Percentiles rank a stretch among this genome's conserved stretches.
Conservation (phyloP, 2,113 vertebrate genomes). For the Pica pica region DNA sequence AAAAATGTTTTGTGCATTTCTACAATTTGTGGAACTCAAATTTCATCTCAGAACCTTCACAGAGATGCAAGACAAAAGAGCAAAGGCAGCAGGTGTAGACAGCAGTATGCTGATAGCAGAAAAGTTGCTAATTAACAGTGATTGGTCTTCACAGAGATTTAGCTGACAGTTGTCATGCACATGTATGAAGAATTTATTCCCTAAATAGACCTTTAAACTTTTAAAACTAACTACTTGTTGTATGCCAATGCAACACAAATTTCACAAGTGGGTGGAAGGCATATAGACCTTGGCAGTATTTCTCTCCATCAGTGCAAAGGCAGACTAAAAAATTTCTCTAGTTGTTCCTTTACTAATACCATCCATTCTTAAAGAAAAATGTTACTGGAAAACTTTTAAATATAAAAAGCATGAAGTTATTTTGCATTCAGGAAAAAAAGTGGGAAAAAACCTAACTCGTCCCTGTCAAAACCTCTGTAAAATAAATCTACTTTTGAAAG, state of each 20-base stretch:
- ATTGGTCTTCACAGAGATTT: not conserved
- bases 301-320: not conserved
- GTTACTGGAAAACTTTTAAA: not conserved
- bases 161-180: not conserved
- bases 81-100: not conserved
- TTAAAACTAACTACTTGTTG: not conserved
- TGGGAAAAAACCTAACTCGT: rapidly evolving
- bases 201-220: not conserved
- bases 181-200: not conserved
- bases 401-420: not conserved
- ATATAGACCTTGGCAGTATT: not conserved
- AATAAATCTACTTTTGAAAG: not conserved
- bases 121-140: not conserved
- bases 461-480: not conserved
- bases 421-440: not conserved
- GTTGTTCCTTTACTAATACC: not conserved
- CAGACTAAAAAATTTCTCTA: not conserved
- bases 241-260: not conserved
- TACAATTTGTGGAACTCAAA: not conserved
- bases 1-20: not conserved
- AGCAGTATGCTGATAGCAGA: not conserved
- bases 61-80: not conserved
- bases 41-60: not conserved
- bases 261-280: not conserved
- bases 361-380: not conserved